Evolutionary conservation across 2,888 invertebrate species (phyloP).

Genomic region (Ypsolopha scabrella): DNA sequence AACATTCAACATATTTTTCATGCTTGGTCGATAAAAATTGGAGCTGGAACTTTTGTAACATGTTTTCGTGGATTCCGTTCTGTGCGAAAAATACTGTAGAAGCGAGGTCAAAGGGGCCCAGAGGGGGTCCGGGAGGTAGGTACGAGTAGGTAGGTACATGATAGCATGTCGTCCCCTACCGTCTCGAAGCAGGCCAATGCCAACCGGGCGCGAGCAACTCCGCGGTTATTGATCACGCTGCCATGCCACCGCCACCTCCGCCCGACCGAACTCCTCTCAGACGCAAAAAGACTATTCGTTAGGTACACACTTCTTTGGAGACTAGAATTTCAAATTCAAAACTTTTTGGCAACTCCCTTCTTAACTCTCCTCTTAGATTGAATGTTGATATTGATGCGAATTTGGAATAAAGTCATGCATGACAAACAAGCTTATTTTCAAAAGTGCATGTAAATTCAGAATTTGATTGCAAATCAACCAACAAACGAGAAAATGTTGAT

Average conservation of each 20-base stretch:
- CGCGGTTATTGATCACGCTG: slow-evolving; percentile 9
- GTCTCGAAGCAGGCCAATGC: slow-evolving; percentile 9
- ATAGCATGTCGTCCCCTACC: slow-evolving; percentile 7
- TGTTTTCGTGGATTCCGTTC: neutral
- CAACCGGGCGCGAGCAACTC: slow-evolving; percentile 8
- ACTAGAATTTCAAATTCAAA: too few species aligned
- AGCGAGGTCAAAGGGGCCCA: slow-evolving; percentile 3
- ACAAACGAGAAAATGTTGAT: too few species aligned
- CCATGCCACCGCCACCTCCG: slow-evolving; percentile 1
- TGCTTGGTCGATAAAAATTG: neutral
- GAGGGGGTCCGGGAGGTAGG: slow-evolving; percentile 2
- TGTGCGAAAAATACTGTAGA: neutral
- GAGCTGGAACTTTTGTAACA: neutral
- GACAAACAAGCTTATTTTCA: too few species aligned
- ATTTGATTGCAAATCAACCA: too few species aligned
- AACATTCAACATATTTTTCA: neutral
- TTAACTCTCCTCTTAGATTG: too few species aligned
- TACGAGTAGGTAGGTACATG: neutral
- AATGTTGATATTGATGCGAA: too few species aligned
- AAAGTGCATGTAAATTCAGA: too few species aligned
- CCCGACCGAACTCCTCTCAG: slow-evolving; percentile 2
- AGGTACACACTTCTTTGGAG: neutral
- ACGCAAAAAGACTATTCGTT: slow-evolving; percentile 1
- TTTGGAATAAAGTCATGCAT: too few species aligned
- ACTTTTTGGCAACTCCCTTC: too few species aligned